Conservation (phyloP, 2,797 vertebrate species). For the Neosilurus hyrtlii region DNA sequence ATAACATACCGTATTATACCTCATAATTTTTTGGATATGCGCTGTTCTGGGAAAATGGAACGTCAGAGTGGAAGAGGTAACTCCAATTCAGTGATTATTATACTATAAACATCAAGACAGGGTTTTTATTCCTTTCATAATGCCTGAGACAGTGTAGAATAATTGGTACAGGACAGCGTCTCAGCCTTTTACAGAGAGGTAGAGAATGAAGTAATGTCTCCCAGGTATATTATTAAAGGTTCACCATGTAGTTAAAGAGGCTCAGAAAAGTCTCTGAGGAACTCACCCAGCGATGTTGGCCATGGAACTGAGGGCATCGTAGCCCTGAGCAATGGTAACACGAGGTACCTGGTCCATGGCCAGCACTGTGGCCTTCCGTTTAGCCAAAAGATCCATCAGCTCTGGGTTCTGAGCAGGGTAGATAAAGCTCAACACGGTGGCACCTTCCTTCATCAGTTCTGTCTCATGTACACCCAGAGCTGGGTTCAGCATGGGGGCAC, state of each 20-base stretch:
- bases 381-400: conserved; percentile 71
- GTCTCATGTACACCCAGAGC: conserved; percentile 70
- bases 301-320: conserved; percentile 79
- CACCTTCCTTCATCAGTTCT: conserved; percentile 74
- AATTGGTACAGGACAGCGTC: neutral
- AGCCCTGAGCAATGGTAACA: conserved; percentile 84
- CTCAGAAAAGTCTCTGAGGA: neutral
- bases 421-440: conserved; percentile 75
- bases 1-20: no score
- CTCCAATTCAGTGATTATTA: neutral
- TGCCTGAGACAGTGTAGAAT: neutral
- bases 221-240: neutral
- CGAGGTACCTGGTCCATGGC: conserved; percentile 82
- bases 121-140: neutral
- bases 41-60: neutral
- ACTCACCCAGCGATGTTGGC: conserved; percentile 79
- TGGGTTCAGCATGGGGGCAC: conserved; percentile 76
- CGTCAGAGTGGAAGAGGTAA: neutral
- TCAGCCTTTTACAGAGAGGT: neutral
- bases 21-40: no score
- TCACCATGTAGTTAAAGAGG: neutral
- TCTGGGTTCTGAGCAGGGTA: conserved; percentile 80
- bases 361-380: conserved; percentile 74
- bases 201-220: neutral
- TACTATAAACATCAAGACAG: neutral